Base-by-base conservation (phyloP, 2,888 invertebrate genomes). In the Pandemis heparana region DNA sequence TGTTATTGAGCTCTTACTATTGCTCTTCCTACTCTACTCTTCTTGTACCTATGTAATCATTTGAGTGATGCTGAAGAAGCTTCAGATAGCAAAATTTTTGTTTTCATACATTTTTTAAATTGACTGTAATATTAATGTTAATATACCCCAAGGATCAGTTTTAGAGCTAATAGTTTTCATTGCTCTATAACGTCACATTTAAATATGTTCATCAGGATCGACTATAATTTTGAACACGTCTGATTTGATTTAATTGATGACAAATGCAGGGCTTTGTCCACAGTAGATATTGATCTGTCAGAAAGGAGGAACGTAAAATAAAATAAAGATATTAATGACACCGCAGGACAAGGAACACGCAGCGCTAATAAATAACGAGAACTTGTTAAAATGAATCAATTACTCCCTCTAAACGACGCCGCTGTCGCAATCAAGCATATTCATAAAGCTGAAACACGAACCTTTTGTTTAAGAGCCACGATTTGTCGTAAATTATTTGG, bases 311-410 rank as follows among this genome's bases (percentile, higher is more conserved):
- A 41, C 46, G 39, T 72, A 56, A 18, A 56, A 63, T 59, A 63
- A 59, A 73, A 68, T 70, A 38, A 65, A 73, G 48, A 74, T 74
- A 65, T 70, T 69, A 65, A 70, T 65, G 65, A 74, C 39, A 18
- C 51, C 48, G n/a, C 51, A 23, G 59, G 51, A 65, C 61, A 51
- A 41, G 43, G 53, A 70, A 65, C 65, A 59, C 41, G 32, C 61
- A 14, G 14, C 41, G 60, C 23, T 61, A 41, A 65, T 74, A 74
- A 70, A 70, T 65, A 69, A 60, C 41, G 5, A 16, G n/a, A 48
- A 70, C 46, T 39, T 65, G 60, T 70, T 70, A 63, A 70, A 74
- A 74, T 74, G 69, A 74, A 70, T 74, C 74, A 74, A 70, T 74
- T 74, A 74, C 65, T 74, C 65, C 32, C 48, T 18, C 69, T 74